Percentiles rank a stretch among this genome's conserved stretches.
These are phyloP conservation scores for Sciurus niger DNA, from an alignment of 2,113 vertebrate genomes.

Conservation along the genomic window DNA sequence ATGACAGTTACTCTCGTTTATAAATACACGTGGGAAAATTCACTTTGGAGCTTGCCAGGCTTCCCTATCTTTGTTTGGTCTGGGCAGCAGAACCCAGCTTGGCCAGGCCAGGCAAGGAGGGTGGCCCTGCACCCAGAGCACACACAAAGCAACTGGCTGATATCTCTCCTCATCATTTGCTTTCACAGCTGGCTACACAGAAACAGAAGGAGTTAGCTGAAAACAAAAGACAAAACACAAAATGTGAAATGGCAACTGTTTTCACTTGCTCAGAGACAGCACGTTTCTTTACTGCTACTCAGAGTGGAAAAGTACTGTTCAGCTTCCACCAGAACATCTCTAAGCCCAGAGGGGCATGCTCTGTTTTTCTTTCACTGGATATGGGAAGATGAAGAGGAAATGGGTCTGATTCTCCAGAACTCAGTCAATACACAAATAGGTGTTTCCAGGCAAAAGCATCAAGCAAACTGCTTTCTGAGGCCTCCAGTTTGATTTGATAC, in stretches of 20 bases:
- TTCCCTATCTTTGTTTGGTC: conserved; percentile 71
- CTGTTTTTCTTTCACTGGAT: background rate
- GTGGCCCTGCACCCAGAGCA: background rate
- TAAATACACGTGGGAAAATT: background rate
- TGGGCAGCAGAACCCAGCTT: conserved; percentile 25
- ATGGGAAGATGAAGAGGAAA: background rate
- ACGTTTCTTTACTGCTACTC: background rate
- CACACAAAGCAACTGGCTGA: conserved; percentile 76
- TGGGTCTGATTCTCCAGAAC: background rate
- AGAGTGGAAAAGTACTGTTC: conserved; percentile 59
- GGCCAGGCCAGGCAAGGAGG: background rate
- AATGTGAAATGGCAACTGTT: conserved; percentile 39
- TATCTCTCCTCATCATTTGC: background rate
- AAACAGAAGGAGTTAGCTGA: conserved; percentile 53
- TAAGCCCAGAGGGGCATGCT: background rate
- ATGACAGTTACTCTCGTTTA: background rate
- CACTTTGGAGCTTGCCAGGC: background rate
- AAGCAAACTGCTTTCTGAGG: background rate
- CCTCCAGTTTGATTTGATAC: background rate
- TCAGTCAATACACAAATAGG: background rate
- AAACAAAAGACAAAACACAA: conserved; percentile 71
- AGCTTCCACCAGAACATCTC: background rate
- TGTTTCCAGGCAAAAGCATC: background rate
- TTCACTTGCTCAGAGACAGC: background rate
- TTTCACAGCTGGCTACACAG: conserved; percentile 76